A percentile compares a stretch with the other conserved stretches of the same genome.
Evolutionary conservation across 1,140 invertebrate species (phyloP).

Genomic region (Neotoxoptera formosana): DNA sequence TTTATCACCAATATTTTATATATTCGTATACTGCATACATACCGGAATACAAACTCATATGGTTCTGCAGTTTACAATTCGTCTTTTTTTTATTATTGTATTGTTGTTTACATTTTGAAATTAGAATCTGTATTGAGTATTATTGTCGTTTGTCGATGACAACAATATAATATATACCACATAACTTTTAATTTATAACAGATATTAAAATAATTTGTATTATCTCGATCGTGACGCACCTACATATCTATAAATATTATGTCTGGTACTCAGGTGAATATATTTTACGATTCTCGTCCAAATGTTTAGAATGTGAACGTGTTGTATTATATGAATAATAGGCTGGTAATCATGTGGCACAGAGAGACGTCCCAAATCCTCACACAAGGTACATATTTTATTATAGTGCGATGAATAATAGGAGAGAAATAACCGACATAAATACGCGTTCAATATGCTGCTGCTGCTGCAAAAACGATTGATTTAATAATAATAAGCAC

Average conservation of each 20-base stretch:
- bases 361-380: neutral
- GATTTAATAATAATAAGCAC: conserved; percentile 22
- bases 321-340: neutral
- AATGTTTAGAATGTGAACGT: neutral
- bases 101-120: neutral
- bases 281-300: neutral
- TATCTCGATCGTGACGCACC: neutral
- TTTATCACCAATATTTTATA: neutral
- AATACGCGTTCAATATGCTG: neutral
- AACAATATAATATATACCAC: neutral
- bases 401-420: neutral
- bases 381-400: neutral
- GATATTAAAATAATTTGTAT: neutral
- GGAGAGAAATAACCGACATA: neutral
- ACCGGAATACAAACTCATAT: neutral
- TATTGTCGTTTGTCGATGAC: neutral
- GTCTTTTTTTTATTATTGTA: neutral
- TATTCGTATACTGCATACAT: neutral
- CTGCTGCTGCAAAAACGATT: neutral
- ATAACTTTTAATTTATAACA: neutral
- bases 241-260: neutral
- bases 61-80: neutral
- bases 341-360: neutral
- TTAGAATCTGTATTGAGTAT: neutral
- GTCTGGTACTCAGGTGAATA: neutral